Percentiles rank a stretch among this genome's conserved stretches.
These are phyloP conservation scores for Metopolophium dirhodum DNA, from an alignment of 1,140 invertebrate genomes.

Conservation along the genomic window DNA sequence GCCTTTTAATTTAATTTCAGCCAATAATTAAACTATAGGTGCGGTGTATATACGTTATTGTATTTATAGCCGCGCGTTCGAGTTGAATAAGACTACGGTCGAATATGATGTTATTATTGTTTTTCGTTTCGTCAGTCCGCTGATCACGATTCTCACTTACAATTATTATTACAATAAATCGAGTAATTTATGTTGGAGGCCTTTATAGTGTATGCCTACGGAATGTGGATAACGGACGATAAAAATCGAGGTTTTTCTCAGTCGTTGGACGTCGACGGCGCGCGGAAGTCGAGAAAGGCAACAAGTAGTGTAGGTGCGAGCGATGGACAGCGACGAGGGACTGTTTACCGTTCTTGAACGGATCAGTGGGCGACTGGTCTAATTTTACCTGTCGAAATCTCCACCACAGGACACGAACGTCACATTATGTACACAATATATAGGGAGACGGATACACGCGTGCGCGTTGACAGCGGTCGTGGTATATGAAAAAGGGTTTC, in stretches of 20 bases:
- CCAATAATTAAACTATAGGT: neutral
- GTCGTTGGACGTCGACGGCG: no score
- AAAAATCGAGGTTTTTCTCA: neutral
- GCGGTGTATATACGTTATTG: no score
- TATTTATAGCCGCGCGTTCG: neutral
- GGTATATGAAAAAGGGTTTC: slow-evolving; percentile 34
- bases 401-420: neutral
- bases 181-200: no score
- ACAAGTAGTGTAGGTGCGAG: neutral
- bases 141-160: no score
- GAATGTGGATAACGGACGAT: no score
- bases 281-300: neutral
- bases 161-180: no score
- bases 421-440: neutral
- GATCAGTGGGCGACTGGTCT: neutral
- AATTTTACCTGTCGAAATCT: slow-evolving; percentile 48
- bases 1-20: neutral
- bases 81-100: neutral
- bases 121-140: no score
- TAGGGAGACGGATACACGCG: neutral
- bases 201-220: no score
- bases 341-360: neutral
- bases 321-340: neutral
- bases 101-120: no score
- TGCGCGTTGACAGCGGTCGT: neutral